Conservation (phyloP, 92 coral and sea anemone genomes). For the Porites cylindrica region DNA sequence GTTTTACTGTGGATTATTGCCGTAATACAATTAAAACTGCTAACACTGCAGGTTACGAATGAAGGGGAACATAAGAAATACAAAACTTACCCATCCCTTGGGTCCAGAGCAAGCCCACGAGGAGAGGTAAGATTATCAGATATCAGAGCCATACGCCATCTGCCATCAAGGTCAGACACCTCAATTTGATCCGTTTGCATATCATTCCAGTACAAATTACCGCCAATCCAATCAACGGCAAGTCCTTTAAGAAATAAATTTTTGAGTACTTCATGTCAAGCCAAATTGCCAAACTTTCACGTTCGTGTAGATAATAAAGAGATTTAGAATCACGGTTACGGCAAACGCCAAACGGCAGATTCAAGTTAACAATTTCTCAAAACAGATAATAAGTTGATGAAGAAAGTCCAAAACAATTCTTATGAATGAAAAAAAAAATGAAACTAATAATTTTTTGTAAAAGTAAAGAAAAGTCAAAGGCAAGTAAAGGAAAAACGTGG, state of each 20-base stretch:
- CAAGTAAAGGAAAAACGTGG: no score
- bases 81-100: constrained; percentile 88
- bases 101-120: constrained; percentile 89
- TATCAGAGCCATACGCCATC: constrained; percentile 75
- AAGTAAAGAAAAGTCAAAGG: no score
- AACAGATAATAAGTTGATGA: no score
- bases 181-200: constrained; percentile 89
- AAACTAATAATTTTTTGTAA: no score
- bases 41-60: background rate
- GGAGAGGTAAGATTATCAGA: constrained; percentile 82
- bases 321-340: no score
- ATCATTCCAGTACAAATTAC: constrained; percentile 94
- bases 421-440: no score
- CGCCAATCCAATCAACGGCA: constrained; percentile 97
- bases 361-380: no score
- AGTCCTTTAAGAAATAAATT: constrained; percentile 59
- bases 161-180: constrained; percentile 84
- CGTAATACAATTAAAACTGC: background rate
- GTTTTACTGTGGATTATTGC: no score
- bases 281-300: background rate
- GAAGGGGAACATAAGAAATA: background rate
- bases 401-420: no score
- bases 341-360: no score
- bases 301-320: no score
- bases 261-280: background rate